Conservation (phyloP, 2,888 invertebrate genomes). For the Timema cristinae region DNA sequence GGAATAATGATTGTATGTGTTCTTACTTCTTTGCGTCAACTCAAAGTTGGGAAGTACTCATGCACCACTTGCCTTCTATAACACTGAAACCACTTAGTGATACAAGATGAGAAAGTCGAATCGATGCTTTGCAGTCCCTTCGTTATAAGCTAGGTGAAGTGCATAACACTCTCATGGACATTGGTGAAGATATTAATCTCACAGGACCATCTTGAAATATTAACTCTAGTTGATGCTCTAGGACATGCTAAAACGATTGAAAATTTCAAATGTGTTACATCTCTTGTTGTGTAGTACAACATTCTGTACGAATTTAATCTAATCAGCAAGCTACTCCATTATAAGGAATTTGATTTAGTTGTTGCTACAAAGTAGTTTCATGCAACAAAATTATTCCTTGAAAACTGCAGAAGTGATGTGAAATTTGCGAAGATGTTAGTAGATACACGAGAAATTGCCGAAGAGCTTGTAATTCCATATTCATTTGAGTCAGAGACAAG, state of each 20-base stretch:
- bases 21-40: constrained; percentile 25
- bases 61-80: constrained; percentile 1
- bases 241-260: neutral
- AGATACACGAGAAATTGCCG: constrained; percentile 1
- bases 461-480: neutral
- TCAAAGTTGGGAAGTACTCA: constrained; percentile 10
- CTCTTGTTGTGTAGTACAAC: neutral
- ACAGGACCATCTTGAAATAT: too few relatives aligned
- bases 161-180: neutral
- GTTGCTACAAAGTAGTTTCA: neutral
- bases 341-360: neutral
- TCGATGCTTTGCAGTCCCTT: neutral
- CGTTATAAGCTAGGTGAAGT: constrained; percentile 1
- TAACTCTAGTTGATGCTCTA: too few relatives aligned
- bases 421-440: constrained; percentile 4
- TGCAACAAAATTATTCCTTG: constrained; percentile 3
- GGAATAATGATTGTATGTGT: constrained; percentile 34
- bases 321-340: constrained; percentile 5
- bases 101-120: constrained; percentile 4
- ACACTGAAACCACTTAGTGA: neutral
- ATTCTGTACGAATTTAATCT: constrained; percentile 2
- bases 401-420: constrained; percentile 13
- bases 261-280: neutral
- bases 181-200: neutral
- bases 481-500: neutral